phyloP scores from a whole-genome alignment of 2,113 vertebrate genomes.

The Poicephalus gulielmi region DNA sequence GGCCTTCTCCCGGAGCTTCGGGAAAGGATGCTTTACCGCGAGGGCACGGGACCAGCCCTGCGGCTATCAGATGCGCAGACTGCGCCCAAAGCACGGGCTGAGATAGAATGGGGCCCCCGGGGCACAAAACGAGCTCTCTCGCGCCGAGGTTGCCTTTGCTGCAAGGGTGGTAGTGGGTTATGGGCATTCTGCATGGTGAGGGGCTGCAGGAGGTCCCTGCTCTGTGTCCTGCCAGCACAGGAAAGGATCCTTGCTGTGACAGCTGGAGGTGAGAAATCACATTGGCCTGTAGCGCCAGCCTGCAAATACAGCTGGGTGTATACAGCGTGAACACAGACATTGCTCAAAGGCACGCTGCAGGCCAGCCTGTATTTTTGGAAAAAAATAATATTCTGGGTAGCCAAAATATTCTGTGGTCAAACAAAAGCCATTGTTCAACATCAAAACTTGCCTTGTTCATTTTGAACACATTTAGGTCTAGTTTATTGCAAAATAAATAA shows the following conservation, averaged over 20 bases:
- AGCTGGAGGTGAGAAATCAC: accelerated
- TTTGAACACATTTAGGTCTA: not conserved
- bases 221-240: accelerated
- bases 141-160: accelerated
- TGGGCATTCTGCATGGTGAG: not conserved
- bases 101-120: accelerated
- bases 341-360: not conserved
- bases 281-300: no score
- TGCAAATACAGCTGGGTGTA: not conserved
- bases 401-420: not conserved
- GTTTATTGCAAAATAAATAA: not conserved
- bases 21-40: accelerated
- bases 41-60: accelerated
- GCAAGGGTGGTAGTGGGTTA: accelerated
- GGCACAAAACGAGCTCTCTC: not conserved
- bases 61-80: not conserved
- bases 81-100: accelerated
- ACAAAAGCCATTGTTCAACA: not conserved
- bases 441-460: not conserved
- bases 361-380: accelerated
- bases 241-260: no score
- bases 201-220: not conserved
- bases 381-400: not conserved
- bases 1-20: accelerated
- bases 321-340: not conserved